Base-by-base conservation (phyloP, 2,797 vertebrate genomes). In the Strix occidentalis region DNA sequence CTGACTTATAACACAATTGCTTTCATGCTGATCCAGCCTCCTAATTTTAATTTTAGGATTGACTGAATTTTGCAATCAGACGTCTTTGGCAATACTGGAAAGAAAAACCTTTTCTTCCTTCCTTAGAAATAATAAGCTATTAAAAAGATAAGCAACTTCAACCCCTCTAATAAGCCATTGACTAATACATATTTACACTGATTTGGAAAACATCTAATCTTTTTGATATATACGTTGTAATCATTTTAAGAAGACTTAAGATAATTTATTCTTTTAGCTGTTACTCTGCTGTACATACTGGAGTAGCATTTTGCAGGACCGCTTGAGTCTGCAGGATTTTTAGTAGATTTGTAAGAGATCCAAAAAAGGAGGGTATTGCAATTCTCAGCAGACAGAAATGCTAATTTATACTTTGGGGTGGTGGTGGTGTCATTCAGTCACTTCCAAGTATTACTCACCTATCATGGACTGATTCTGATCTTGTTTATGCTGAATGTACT, bases 11-110 rank as follows among this genome's bases (percentile, higher is more conserved):
- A 93, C 54, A 60, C 90, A 86, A 83, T 93, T 97, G 78, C 28
- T 20, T 95, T 95, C 95, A 72, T 96, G 94, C 97, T 94, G 94
- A 95, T 86, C 93, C 43, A 37, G 92, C 93, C 92, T 95, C 95
- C 95, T 85, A 46, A 97, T 94, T 97, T 97, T 96, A 94, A 89
- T 96, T 87, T 97, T 89, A 92, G 81, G 71, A 53, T 15, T 95
- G 91, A 96, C 82, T 89, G 94, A 95, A 92, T 93, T 70, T 97
- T 89, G 83, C 66, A 72, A 76, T 94, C 60, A 29, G 39, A 75
- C 35, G 2, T 95, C 78, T 93, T 86, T 37, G 79, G 74, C 5
- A 2, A 28, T 54, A 45, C 25, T 17, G 53, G 61, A 75, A 95
- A 78, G 37, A 91, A 96, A 81, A 93, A 18, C 28, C 10, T 51